Base-by-base conservation (phyloP, 92 coral and sea anemone species). In the Actinernus sp. region DNA sequence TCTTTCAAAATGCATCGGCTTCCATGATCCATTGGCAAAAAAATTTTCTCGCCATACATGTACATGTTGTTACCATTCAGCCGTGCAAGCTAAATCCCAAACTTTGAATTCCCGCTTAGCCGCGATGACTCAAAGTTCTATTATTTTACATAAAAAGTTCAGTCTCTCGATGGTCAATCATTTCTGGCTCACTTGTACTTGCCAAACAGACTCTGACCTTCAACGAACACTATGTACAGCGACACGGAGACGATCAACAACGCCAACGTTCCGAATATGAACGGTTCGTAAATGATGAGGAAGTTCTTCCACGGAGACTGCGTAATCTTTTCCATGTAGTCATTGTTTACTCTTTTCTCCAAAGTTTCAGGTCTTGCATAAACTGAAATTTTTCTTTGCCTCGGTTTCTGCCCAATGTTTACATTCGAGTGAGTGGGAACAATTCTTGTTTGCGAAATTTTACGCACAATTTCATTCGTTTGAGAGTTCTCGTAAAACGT, bases 191-290 rank as follows among this genome's bases (percentile, higher is more conserved):
- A 33, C 60, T 65, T 65, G 20, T 49, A 58, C 26, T 70, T 70
- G 2, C 34, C 55, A 30, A 70, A 55, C 31, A 70, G 46, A 20
- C 78, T 70, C n/a, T 57, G 65, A 19, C 78, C 78, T 34, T 70
- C 78, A 48, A 70, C 36, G 44, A 70, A 43, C 0, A 70, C 78
- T 18, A 70, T 70, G n/a, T 70, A 70, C 32, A 70, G 32, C 1
- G 62, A 57, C 11, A 70, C 66, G 31, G 78, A 18, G 20, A 70
- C 20, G 1, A 70, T 41, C 0, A 70, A 12, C 4, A 70, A 46
- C 13, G 43, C 58, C 31, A 70, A 32, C 8, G 67, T 36, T 56
- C 78, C 78, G 1, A 70, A 58, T 27, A 70, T 70, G 2, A 56
- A 44, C 0, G 78, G 37, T 43, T 70, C 78, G 20, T 57, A 70